phyloP scores from a whole-genome alignment of 1,140 invertebrate species.

The Heliconius hewitsoni region DNA sequence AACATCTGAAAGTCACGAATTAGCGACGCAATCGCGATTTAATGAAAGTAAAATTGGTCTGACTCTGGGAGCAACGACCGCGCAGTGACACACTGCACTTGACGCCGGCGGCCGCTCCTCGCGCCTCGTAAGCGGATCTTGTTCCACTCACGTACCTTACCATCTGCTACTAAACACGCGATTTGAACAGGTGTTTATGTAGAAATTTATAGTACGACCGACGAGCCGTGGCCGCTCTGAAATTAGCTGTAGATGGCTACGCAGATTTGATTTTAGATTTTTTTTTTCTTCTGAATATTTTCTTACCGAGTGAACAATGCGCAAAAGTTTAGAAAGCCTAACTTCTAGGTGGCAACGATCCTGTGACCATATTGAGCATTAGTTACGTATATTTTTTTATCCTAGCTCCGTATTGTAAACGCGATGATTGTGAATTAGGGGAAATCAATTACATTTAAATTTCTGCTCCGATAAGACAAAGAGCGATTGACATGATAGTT shows the following conservation, averaged over 20 bases:
- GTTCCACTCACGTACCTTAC: constrained; percentile 26
- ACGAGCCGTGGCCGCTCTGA: neutral
- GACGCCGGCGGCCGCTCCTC: constrained; percentile 48
- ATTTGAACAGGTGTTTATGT: neutral
- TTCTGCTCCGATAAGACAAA: too few relatives aligned
- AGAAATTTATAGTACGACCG: neutral
- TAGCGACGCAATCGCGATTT: constrained; percentile 37
- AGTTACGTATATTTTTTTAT: too few relatives aligned
- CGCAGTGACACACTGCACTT: constrained; percentile 70
- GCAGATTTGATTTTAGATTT: too few relatives aligned
- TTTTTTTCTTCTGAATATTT: too few relatives aligned
- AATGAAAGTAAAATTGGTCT: constrained; percentile 78
- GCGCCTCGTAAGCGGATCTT: constrained; percentile 45
- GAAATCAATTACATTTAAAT: too few relatives aligned
- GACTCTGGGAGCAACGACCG: constrained; percentile 56
- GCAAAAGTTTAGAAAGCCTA: too few relatives aligned
- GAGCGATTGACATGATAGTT: too few relatives aligned
- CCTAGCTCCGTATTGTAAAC: too few relatives aligned
- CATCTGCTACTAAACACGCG: constrained; percentile 18
- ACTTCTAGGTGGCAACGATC: too few relatives aligned
- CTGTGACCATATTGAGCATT: too few relatives aligned
- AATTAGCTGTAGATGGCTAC: neutral
- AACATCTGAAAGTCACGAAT: constrained; percentile 37
- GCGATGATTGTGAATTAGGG: too few relatives aligned
- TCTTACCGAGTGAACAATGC: too few relatives aligned